Evolutionary conservation across 2,113 vertebrate species (phyloP).

Genomic region (Dendropsophus ebraccatus): DNA sequence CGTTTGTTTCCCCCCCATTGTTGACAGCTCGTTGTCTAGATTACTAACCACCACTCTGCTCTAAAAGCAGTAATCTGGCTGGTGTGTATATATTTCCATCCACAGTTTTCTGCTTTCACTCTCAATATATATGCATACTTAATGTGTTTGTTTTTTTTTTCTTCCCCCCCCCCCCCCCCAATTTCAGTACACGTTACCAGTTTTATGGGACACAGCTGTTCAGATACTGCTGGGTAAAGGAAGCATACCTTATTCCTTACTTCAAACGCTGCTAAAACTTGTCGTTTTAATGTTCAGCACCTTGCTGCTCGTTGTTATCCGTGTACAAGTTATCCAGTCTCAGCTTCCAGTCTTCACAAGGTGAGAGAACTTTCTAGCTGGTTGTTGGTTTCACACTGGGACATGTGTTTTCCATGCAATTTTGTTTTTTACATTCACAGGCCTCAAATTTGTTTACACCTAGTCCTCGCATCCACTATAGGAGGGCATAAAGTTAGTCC

Average conservation of each 20-base stretch:
- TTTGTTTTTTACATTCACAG: too few species aligned
- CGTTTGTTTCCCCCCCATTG: too few species aligned
- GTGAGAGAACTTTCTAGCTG: conserved; percentile 67
- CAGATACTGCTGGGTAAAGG: conserved; percentile 89
- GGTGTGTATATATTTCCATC: too few species aligned
- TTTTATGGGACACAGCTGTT: conserved; percentile 79
- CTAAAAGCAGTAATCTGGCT: too few species aligned
- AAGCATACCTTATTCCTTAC: conserved; percentile 86
- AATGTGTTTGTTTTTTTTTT: background rate
- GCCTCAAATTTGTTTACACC: too few species aligned
- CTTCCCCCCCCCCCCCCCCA: conserved; percentile 52
- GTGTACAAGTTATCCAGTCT: conserved; percentile 97
- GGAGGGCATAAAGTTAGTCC: too few species aligned
- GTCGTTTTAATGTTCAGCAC: conserved; percentile 96
- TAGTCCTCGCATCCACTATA: too few species aligned
- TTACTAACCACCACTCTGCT: too few species aligned
- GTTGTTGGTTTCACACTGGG: background rate
- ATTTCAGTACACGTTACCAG: conserved; percentile 87
- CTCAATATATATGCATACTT: background rate
- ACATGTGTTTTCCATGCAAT: too few species aligned
- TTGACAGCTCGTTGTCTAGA: too few species aligned
- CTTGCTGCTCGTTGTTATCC: conserved; percentile 89
- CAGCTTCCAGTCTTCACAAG: conserved; percentile 98
- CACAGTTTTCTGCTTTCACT: background rate
- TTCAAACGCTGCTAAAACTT: conserved; percentile 92